A percentile compares a stretch with the other conserved stretches of the same genome.
Conservation (phyloP, 2,797 vertebrate species). For the Cichlasoma orientale region DNA sequence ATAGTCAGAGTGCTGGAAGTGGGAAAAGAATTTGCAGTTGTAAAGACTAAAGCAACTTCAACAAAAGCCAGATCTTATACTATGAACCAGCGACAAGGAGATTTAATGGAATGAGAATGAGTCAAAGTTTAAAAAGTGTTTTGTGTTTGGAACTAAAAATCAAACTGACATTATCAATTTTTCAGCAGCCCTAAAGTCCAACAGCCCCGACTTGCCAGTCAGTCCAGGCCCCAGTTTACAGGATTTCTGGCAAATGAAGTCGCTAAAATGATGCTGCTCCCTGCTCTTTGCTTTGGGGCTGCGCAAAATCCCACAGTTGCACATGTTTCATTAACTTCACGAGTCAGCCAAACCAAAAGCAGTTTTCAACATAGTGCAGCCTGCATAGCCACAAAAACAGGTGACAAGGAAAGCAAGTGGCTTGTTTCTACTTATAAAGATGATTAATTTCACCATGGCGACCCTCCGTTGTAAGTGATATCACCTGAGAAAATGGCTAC, state of each 20-base stretch:
- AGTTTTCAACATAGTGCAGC: background rate
- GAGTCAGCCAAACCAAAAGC: background rate
- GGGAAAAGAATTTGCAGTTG: background rate
- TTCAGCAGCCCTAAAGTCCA: background rate
- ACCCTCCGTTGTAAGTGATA: background rate
- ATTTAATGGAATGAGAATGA: background rate
- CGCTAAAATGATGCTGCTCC: background rate
- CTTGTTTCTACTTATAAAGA: background rate
- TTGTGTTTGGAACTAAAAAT: background rate
- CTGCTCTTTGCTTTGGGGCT: background rate
- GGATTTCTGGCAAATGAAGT: background rate
- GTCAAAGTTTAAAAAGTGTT: background rate
- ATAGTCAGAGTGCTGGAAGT: background rate
- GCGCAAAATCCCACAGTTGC: background rate
- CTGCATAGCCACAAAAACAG: background rate
- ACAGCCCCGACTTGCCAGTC: background rate
- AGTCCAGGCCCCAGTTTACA: background rate
- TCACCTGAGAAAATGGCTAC: background rate
- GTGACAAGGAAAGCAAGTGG: background rate
- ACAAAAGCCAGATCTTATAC: background rate
- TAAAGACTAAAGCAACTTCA: background rate
- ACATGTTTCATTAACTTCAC: constrained; percentile 6
- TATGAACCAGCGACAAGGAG: background rate
- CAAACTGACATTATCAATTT: no score
- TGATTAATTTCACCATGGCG: constrained; percentile 7